Percentiles rank a stretch among this genome's conserved stretches.
Evolutionary conservation across 2,888 invertebrate genomes (phyloP).

Genomic region (Troides helena): DNA sequence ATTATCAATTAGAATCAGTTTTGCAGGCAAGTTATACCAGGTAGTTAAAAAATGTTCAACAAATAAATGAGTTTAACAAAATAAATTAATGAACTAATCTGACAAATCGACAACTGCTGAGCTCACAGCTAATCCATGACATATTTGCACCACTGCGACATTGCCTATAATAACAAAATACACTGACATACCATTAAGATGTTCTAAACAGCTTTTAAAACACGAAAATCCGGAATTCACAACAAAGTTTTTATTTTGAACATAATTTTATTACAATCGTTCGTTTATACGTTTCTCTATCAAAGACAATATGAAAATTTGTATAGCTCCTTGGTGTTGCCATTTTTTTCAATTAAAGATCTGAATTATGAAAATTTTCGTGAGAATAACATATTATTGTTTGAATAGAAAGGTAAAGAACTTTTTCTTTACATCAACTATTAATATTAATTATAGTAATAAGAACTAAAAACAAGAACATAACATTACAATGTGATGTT

Average conservation of each 20-base stretch:
- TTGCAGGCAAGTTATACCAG: not conserved
- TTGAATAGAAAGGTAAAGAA: not conserved
- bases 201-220: not conserved
- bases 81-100: not conserved
- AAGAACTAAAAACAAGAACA: no score
- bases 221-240: not conserved
- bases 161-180: slow-evolving; percentile 12
- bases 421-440: not conserved
- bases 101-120: slow-evolving; percentile 2
- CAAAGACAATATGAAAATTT: slow-evolving; percentile 5
- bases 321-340: not conserved
- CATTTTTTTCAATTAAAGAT: not conserved
- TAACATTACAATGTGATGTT: no score
- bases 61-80: not conserved
- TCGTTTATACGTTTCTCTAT: slow-evolving; percentile 11
- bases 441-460: no score
- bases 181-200: slow-evolving; percentile 20
- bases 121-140: slow-evolving; percentile 14
- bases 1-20: not conserved
- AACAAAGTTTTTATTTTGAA: slow-evolving; percentile 8
- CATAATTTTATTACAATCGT: slow-evolving; percentile 16
- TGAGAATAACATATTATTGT: not conserved
- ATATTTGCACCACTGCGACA: slow-evolving; percentile 27
- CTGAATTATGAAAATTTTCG: not conserved
- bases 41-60: not conserved